A percentile compares a stretch with the other conserved stretches of the same genome.
phyloP scores from a whole-genome alignment of 1,140 invertebrate species.

The Monomorium pharaonis region DNA sequence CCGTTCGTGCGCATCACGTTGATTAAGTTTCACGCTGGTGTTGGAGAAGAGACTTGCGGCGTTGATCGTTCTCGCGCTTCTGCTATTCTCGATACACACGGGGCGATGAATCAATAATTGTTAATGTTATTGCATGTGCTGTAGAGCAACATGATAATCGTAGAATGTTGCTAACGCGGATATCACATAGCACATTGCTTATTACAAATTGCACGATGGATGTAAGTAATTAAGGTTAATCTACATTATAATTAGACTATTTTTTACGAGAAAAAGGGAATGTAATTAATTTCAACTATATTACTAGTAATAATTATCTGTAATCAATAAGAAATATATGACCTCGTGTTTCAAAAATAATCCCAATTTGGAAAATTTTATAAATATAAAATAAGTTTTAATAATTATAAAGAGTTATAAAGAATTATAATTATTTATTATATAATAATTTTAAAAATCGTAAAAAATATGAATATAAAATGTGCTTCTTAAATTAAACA shows the following conservation, averaged over 20 bases:
- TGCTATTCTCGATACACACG: not conserved
- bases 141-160: not conserved
- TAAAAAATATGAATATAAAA: not conserved
- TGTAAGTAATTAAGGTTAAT: not conserved
- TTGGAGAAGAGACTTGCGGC: not conserved
- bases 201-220: not conserved
- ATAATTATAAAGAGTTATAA: not conserved
- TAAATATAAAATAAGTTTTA: not conserved
- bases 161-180: not conserved
- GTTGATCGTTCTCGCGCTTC: not conserved
- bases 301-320: not conserved
- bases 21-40: conserved; percentile 1
- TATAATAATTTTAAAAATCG: not conserved
- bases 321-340: not conserved
- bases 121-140: not conserved
- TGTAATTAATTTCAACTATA: not conserved
- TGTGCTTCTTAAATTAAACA: not conserved
- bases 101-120: conserved; percentile 21
- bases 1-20: conserved; percentile 12
- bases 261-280: not conserved
- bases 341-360: not conserved
- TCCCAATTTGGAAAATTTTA: not conserved
- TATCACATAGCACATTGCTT: not conserved
- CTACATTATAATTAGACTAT: not conserved
- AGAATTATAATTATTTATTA: not conserved